Evolutionary conservation across 2,797 vertebrate genomes (phyloP).

Genomic region (Simalia tracyae): DNA sequence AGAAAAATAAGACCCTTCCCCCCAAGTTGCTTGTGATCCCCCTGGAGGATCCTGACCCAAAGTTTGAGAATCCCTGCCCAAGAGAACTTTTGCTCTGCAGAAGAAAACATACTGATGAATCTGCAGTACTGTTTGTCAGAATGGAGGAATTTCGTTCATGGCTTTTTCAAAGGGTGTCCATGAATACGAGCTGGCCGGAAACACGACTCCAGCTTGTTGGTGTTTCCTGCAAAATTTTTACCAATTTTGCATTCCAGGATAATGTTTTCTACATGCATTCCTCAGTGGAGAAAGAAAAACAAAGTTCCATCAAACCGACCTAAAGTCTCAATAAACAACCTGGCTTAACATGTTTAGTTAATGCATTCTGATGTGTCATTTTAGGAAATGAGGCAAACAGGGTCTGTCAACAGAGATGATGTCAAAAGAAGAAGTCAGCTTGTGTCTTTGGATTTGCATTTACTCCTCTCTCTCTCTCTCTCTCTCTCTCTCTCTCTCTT

Average conservation of each 20-base stretch:
- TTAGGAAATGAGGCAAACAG: slow-evolving; percentile 30
- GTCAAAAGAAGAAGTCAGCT: slow-evolving; percentile 54
- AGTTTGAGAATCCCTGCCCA: not conserved
- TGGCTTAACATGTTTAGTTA: fast-evolving
- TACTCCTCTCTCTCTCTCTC: not conserved
- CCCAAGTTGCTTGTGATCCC: not conserved
- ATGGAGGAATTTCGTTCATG: not conserved
- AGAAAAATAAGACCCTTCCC: not conserved
- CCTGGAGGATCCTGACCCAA: not conserved
- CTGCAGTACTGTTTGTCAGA: not conserved
- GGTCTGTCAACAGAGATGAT: slow-evolving; percentile 47
- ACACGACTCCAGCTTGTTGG: not conserved
- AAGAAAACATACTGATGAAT: not conserved
- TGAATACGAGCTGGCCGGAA: not conserved
- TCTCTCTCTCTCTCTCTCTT: not conserved
- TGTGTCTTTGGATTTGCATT: slow-evolving; percentile 2
- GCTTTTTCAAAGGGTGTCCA: not conserved
- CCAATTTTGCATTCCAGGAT: slow-evolving; percentile 2
- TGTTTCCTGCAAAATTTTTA: not conserved
- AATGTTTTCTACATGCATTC: slow-evolving; percentile 5
- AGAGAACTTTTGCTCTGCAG: not conserved
- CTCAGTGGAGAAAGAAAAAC: not conserved
- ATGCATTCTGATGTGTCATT: slow-evolving; percentile 29
- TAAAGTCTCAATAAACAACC: not conserved
- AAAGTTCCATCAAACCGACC: not conserved